phyloP scores from a whole-genome alignment of 1,140 invertebrate species.

The Aphelenchoides avenae region DNA sequence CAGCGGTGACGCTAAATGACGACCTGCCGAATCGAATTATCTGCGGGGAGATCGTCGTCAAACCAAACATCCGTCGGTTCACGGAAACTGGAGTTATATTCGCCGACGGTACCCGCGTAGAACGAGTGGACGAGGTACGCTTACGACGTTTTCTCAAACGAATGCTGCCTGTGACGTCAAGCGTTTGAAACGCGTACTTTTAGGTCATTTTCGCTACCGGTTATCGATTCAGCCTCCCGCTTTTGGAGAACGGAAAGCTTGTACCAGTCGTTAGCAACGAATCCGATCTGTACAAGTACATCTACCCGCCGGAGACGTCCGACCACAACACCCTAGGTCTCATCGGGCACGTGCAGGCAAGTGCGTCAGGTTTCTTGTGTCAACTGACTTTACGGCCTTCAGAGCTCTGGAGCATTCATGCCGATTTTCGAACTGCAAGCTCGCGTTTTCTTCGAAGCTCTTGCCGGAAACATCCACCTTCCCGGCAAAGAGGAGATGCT shows the following conservation, averaged over 20 bases:
- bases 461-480: not conserved
- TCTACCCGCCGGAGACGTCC: constrained; percentile 60
- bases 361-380: not conserved
- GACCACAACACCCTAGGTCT: constrained; percentile 51
- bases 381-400: too few relatives aligned
- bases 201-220: constrained; percentile 53
- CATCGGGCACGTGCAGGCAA: constrained; percentile 60
- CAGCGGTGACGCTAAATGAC: too few relatives aligned
- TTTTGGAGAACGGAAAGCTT: constrained; percentile 35
- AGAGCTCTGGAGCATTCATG: constrained; percentile 45
- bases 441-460: constrained; percentile 33
- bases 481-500: too few relatives aligned
- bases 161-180: too few relatives aligned
- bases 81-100: constrained; percentile 60
- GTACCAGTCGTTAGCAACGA: constrained; percentile 52
- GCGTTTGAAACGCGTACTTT: too few relatives aligned
- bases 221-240: constrained; percentile 57
- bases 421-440: constrained; percentile 46
- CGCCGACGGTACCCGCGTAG: constrained; percentile 52
- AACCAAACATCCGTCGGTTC: constrained; percentile 57
- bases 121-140: constrained; percentile 41
- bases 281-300: constrained; percentile 61
- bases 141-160: too few relatives aligned
- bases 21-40: too few relatives aligned
- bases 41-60: too few relatives aligned